Evolutionary conservation across 1,140 invertebrate genomes (phyloP).

Genomic region (Grapholita molesta): DNA sequence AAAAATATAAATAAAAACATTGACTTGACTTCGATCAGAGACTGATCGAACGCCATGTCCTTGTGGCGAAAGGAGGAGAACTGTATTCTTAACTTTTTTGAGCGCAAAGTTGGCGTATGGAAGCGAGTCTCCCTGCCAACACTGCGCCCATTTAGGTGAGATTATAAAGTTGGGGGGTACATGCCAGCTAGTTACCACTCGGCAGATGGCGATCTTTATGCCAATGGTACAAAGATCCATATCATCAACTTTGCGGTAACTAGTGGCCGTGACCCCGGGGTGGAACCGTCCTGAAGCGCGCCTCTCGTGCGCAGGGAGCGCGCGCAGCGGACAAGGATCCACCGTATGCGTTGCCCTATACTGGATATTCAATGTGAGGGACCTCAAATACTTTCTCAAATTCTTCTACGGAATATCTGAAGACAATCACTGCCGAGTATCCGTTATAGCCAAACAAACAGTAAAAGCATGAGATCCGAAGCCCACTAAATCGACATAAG

Average conservation of each 20-base stretch:
- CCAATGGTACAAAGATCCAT: background rate
- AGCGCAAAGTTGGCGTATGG: background rate
- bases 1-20: conserved; percentile 42
- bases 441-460: background rate
- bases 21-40: conserved; percentile 49
- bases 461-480: background rate
- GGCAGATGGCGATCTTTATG: background rate
- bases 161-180: background rate
- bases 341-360: background rate
- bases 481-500: background rate
- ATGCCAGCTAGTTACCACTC: background rate
- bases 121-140: background rate
- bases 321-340: background rate
- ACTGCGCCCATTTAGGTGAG: background rate
- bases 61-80: background rate
- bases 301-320: background rate
- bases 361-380: too few relatives aligned
- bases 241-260: background rate
- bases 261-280: background rate
- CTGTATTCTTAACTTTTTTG: background rate
- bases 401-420: background rate
- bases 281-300: background rate
- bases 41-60: conserved; percentile 42
- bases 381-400: too few relatives aligned
- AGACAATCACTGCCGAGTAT: background rate